A percentile compares a stretch with the other conserved stretches of the same genome.
phyloP scores from a whole-genome alignment of 2,888 invertebrate genomes.

The Bombyx huttoni region DNA sequence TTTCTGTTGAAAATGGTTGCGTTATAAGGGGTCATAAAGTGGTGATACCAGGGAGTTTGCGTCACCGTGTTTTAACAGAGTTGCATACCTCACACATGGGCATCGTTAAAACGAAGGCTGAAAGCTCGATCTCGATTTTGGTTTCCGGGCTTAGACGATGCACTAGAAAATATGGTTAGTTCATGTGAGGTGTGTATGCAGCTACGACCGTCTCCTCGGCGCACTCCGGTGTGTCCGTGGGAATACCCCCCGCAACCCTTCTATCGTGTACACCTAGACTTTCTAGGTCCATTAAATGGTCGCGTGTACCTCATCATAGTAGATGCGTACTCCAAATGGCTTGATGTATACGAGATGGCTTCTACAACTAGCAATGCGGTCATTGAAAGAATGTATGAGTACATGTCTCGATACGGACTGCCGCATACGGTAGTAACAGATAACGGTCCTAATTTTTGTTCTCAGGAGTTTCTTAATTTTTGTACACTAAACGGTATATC shows the following conservation, averaged over 20 bases:
- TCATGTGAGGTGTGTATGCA: conserved; percentile 7
- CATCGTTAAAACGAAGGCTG: conserved; percentile 16
- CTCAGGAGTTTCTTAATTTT: conserved; percentile 11
- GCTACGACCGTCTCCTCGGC: conserved; percentile 5
- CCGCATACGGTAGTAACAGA: conserved; percentile 13
- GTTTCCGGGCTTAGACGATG: conserved; percentile 13
- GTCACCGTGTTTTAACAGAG: conserved; percentile 5
- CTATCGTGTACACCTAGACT: conserved; percentile 13
- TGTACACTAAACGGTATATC: conserved; percentile 12
- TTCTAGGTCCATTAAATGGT: conserved; percentile 11
- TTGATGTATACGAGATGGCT: conserved; percentile 12
- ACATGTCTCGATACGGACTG: conserved; percentile 14
- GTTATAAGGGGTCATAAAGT: conserved; percentile 15
- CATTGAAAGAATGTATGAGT: conserved; percentile 12
- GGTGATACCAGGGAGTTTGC: conserved; percentile 10
- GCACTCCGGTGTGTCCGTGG: neutral
- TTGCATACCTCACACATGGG: conserved; percentile 14
- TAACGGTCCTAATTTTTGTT: conserved; percentile 13
- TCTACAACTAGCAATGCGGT: conserved; percentile 6
- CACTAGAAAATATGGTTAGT: conserved; percentile 6
- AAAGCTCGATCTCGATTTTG: conserved; percentile 14
- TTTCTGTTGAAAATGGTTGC: conserved; percentile 13
- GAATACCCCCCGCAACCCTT: conserved; percentile 8
- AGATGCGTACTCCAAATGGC: conserved; percentile 14
- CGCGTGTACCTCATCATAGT: conserved; percentile 9